Evolutionary conservation across 2,888 invertebrate species (phyloP).

Genomic region (Apodemia zela): DNA sequence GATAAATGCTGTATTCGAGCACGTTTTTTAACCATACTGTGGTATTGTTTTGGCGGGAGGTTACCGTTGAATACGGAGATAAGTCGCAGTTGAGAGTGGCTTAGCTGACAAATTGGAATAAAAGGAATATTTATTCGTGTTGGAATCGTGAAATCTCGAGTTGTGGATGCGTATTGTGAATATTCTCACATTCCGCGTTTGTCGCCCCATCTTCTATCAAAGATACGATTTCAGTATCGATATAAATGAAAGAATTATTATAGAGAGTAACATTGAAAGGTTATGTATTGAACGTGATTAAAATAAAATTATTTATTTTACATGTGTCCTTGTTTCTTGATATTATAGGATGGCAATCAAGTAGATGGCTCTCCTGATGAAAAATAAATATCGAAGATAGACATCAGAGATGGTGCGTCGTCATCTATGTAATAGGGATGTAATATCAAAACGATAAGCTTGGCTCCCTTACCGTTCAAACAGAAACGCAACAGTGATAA

Average conservation of each 20-base stretch:
- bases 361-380: no score
- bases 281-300: neutral
- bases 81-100: constrained; percentile 77
- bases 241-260: constrained; percentile 17
- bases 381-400: no score
- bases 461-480: no score
- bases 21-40: constrained; percentile 79
- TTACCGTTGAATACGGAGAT: constrained; percentile 76
- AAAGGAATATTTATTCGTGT: constrained; percentile 79
- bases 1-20: constrained; percentile 78
- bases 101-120: constrained; percentile 80
- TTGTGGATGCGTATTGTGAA: constrained; percentile 40
- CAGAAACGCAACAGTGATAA: no score
- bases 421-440: no score
- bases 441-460: no score
- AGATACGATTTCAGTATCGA: constrained; percentile 18
- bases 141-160: constrained; percentile 41
- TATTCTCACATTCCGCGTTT: constrained; percentile 43
- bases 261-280: neutral
- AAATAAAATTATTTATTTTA: neutral
- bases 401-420: no score
- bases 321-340: neutral
- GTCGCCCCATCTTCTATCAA: constrained; percentile 22
- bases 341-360: neutral
- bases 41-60: constrained; percentile 79